Evolutionary conservation across 1,140 invertebrate genomes (phyloP), one percentile per base, ranked within the genome.

Genomic region (Drosophila ananassae): DNA sequence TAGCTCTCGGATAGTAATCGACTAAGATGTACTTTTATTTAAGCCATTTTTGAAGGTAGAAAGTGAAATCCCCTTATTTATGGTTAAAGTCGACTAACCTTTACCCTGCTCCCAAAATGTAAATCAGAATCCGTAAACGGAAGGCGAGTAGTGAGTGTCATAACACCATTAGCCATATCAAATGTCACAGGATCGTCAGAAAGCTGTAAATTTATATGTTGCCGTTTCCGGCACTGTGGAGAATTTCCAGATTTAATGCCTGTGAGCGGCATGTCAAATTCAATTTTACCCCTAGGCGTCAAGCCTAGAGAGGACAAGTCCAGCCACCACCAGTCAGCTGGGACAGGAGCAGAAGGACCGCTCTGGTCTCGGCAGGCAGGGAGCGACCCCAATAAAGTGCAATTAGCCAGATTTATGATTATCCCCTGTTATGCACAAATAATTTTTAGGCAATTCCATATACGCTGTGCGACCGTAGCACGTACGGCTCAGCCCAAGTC

Each of bases 361-460:
- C 51, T 39, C 34, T 55, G 63, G 63, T 21, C 71, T 52, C 52
- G 63, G 37, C 60, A 47, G 41, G 8, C 41, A 24, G 25, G 59
- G 66, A 78, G 34, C 67, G 83, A 87, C 82, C 78, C 82, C 78
- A 87, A 87, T 87, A 90, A 89, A 90, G 71, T 85, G 90, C 79
- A 91, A 91, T 91, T 91, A 91, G 84, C 81, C 77, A 91, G 89
- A 91, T 91, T 91, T 91, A 91, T 91, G 84, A 91, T 91, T 91
- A 91, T 91, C 90, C 66, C 89, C 80, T 90, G 90, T 91, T 91
- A 91, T 87, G 81, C 74, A 72, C 85, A 84, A 90, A 91, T 91
- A 87, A 91, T 90, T 87, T 90, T 87, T 80, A 67, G 82, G 79
- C 82, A 87, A 90, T 90, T 82, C 71, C 59, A 90, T 82, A 75